Evolutionary conservation across 2,797 vertebrate genomes (phyloP).

Genomic region (Monodelphis domestica): DNA sequence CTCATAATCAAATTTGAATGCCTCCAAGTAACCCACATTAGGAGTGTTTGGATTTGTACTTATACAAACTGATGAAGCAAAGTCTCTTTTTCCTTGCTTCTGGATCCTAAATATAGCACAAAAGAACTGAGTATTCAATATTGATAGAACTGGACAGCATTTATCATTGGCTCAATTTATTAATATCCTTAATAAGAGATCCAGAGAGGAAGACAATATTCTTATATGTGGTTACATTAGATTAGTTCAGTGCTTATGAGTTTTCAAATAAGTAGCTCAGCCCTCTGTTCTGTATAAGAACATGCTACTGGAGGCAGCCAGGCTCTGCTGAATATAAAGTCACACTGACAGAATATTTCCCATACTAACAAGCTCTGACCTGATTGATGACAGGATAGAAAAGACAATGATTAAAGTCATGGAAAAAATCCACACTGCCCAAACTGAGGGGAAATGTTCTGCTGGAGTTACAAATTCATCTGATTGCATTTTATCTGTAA

Average conservation of each 20-base stretch:
- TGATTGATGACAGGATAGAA: not conserved
- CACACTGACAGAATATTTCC: not conserved
- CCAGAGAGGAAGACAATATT: not conserved
- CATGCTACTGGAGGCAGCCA: not conserved
- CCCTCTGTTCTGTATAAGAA: not conserved
- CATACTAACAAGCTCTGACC: not conserved
- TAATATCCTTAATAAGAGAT: not conserved
- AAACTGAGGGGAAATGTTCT: not conserved
- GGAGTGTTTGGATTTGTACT: slow-evolving; percentile 69
- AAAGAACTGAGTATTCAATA: not conserved
- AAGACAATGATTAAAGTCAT: not conserved
- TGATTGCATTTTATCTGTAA: not conserved
- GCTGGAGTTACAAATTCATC: not conserved
- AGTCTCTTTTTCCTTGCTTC: slow-evolving; percentile 27
- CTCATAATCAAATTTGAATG: slow-evolving; percentile 78
- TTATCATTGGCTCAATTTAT: not conserved
- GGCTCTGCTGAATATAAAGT: not conserved
- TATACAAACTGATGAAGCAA: slow-evolving; percentile 69
- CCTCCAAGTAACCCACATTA: slow-evolving; percentile 75
- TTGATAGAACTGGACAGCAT: not conserved
- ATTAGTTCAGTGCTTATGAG: not conserved
- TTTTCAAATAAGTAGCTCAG: not conserved
- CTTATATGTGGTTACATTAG: not conserved
- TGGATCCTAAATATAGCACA: fast-evolving
- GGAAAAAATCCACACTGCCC: not conserved